Evolutionary conservation across 2,113 vertebrate genomes (phyloP), one percentile per base, ranked within the genome.

Genomic region (Oenanthe oenanthe): DNA sequence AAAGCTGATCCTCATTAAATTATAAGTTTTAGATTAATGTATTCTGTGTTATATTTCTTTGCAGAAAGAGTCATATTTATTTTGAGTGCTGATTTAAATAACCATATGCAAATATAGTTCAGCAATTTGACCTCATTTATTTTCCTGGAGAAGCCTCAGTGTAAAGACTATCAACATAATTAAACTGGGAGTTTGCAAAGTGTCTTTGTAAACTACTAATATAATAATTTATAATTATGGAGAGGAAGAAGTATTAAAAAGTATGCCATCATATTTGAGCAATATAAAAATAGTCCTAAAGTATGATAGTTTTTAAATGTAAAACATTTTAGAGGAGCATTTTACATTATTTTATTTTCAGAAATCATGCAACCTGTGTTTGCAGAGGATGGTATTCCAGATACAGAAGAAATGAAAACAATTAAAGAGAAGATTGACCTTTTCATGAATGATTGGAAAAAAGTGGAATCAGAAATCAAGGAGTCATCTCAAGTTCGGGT

Each of bases 331-430:
- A 74, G 21, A 82, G 53, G 8, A 87, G 8, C 32, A 63, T 29
- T 92, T 38, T 60, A 25, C 32, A 20, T 36, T 0, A 32, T 88
- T 83, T 96, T 12, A 67, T 94, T 95, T 88, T 92, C 80, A 98
- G 98, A 97, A 95, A 90, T 98, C 50, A 53, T 13, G 20, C 89
- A 98, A 7, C 98, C 98, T 25, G 95, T 96, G 17, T 96, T 98
- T 77, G 95, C 97, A 95, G 98, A 98, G 61, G 95, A 98, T 13
- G 97, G 95, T 93, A 98, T 98, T 94, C 98, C 98, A 95, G 97
- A 98, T n/a, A 88, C 97, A 51, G 97, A 98, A 38, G 99, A 99
- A 97, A 99, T 99, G 96, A 91, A 98, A 31, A 85, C 86, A 48
- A 83, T 98, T 93, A 98, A 97, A 95, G 73, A 89, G 20, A 96